Base-by-base conservation (phyloP, 2,113 vertebrate genomes). In the Pygathrix nemaeus region DNA sequence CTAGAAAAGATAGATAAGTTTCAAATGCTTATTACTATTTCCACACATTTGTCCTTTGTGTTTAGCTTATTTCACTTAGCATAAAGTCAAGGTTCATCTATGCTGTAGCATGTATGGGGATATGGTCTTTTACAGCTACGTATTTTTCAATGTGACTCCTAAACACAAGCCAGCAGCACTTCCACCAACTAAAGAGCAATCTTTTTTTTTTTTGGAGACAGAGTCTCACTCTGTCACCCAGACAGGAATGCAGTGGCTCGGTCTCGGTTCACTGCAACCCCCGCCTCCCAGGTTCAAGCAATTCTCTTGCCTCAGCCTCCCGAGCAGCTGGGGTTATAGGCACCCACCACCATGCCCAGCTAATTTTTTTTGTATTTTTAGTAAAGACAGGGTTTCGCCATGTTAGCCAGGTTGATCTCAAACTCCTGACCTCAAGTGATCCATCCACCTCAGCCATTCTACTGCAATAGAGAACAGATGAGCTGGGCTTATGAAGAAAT, bases 1-100 rank as follows among this genome's bases (percentile, higher is more conserved):
- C 99, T 99, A 98, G 23, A 94, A 97, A 98, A 98, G 38, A 95
- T 2, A 98, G 13, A 93, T 4, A 6, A 48, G 16, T 79, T 97
- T 95, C 20, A 90, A 96, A 79, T 25, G 30, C 9, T 88, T 43
- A 55, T 30, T 55, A 17, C 23, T 94, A 6, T 40, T 92, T 85
- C 91, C 40, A 59, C 55, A 61, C 66, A 88, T 80, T 43, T 86
- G 75, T 84, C 40, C 50, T 92, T 21, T 35, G 17, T 52, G n/a
- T 82, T 20, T 88, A 76, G 35, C 27, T 83, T 57, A 88, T 82
- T 40, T 79, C 61, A 55, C 18, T 57, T 48, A 70, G 35, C 13
- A 85, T 2, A 17, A 76, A 45, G 38, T 66, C 59, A 88, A 92
- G 27, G 32, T 85, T 94, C 61, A 88, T 6, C 45, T 27, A 73